Percentiles rank a stretch among this genome's conserved stretches.
phyloP scores from a whole-genome alignment of 2,888 invertebrate species.

The Cistogaster globosa region DNA sequence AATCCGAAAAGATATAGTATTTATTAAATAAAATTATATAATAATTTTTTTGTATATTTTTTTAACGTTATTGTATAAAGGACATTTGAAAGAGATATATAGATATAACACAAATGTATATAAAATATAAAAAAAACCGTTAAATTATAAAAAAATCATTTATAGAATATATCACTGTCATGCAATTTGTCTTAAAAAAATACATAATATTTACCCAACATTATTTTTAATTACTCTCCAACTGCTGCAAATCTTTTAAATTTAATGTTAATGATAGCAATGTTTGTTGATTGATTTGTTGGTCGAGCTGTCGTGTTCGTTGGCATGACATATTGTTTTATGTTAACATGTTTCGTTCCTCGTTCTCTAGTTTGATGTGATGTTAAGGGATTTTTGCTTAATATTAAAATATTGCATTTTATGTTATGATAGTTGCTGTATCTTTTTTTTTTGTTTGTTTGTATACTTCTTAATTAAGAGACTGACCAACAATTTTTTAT shows the following conservation, averaged over 20 bases:
- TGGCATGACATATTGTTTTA: slow-evolving; percentile 55
- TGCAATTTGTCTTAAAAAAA: slow-evolving; percentile 58
- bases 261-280: not conserved
- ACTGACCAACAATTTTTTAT: slow-evolving; percentile 49
- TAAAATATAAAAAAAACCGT: slow-evolving; percentile 48
- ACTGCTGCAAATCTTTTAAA: slow-evolving; percentile 26
- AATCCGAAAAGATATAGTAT: slow-evolving; percentile 4
- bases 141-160: slow-evolving; percentile 52
- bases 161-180: slow-evolving; percentile 63
- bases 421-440: slow-evolving; percentile 46
- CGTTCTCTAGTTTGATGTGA: slow-evolving; percentile 20
- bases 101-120: slow-evolving; percentile 41
- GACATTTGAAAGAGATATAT: slow-evolving; percentile 45
- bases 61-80: slow-evolving; percentile 36
- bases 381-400: slow-evolving; percentile 63
- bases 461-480: slow-evolving; percentile 55
- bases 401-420: slow-evolving; percentile 62
- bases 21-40: slow-evolving; percentile 43
- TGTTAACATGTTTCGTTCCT: slow-evolving; percentile 14
- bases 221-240: slow-evolving; percentile 7
- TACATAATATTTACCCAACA: slow-evolving; percentile 61
- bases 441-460: not conserved
- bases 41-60: slow-evolving; percentile 51
- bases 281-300: slow-evolving; percentile 35
- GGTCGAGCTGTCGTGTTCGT: slow-evolving; percentile 15